These are phyloP conservation scores for Caenorhabditis sulstoni DNA, from an alignment of 2,888 invertebrate genomes.

Conservation along the genomic window DNA sequence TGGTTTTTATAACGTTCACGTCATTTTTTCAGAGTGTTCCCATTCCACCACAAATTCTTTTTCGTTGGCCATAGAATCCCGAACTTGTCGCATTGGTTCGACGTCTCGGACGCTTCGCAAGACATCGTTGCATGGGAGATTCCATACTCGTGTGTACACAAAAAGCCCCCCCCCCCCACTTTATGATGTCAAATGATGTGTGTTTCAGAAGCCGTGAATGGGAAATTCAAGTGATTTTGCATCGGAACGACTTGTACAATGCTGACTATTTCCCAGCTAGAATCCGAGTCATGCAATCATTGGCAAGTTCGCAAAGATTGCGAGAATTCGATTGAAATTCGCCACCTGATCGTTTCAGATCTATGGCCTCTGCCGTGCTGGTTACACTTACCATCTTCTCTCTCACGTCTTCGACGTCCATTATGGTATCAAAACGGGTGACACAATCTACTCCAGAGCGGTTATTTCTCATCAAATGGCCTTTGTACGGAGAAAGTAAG, in stretches of 20 bases:
- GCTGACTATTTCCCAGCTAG: conserved; percentile 67
- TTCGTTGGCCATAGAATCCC: conserved; percentile 65
- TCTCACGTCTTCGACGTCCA: conserved; percentile 68
- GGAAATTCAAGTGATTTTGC: conserved; percentile 71
- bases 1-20: too few species aligned
- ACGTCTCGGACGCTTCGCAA: conserved; percentile 24
- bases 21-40: conserved; percentile 56
- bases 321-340: not conserved
- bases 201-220: conserved; percentile 62
- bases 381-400: conserved; percentile 60
- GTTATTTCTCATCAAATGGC: conserved; percentile 52
- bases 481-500: conserved; percentile 10
- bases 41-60: conserved; percentile 70
- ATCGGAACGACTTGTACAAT: conserved; percentile 62
- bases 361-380: conserved; percentile 67
- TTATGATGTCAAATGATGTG: not conserved
- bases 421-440: conserved; percentile 54
- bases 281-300: conserved; percentile 66
- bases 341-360: too few species aligned
- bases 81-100: conserved; percentile 65
- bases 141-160: conserved; percentile 65
- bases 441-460: conserved; percentile 53
- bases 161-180: too few species aligned
- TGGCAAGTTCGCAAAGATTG: conserved; percentile 21
- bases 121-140: conserved; percentile 53